Evolutionary conservation across 2,888 invertebrate genomes (phyloP), one percentile per base, ranked within the genome.

Genomic region (Sinodicranocentrus sp.): DNA sequence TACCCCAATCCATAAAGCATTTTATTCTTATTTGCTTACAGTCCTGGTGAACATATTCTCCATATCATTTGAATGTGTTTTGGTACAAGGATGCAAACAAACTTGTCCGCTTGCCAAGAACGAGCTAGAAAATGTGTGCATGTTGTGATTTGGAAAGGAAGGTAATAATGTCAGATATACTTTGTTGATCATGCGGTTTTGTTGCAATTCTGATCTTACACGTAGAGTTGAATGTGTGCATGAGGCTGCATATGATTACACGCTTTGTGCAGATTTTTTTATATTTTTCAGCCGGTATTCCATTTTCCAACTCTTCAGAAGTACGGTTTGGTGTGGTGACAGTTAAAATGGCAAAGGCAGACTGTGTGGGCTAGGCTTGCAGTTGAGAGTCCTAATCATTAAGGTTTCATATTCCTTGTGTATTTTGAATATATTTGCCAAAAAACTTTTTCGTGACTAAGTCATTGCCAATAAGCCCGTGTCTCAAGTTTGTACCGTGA

Each of bases 81-180:
- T 21, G 19, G 43, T 21, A 48, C 8, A 25, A 26, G 43, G 77
- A 77, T 77, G 77, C 77, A 65, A 77, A 23, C 57, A 77, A 57
- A 68, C 21, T 77, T 77, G 77, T 77, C 67, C 43, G 43, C 43
- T n/a, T 77, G 77, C 77, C 77, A 77, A 28, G 21, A 17, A 57
- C n/a, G n/a, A n/a, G n/a, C n/a, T n/a, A n/a, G n/a, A n/a, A n/a
- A n/a, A n/a, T n/a, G n/a, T 23, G 21, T 63, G 10, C 57, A 52
- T 63, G 33, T 26, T 61, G 23, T 21, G 23, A 57, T 43, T 67
- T 44, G 39, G 33, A 25, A 26, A 76, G 65, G 44, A 73, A 61
- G 72, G 72, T 73, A 73, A 73, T 73, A 13, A 57, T 1, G n/a
- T 25, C 1, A 57, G 57, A 8, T 23, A 13, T 54, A 21, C 3